These are phyloP conservation scores for Pogonus chalceus DNA, from an alignment of 1,140 invertebrate genomes.

Conservation along the genomic window DNA sequence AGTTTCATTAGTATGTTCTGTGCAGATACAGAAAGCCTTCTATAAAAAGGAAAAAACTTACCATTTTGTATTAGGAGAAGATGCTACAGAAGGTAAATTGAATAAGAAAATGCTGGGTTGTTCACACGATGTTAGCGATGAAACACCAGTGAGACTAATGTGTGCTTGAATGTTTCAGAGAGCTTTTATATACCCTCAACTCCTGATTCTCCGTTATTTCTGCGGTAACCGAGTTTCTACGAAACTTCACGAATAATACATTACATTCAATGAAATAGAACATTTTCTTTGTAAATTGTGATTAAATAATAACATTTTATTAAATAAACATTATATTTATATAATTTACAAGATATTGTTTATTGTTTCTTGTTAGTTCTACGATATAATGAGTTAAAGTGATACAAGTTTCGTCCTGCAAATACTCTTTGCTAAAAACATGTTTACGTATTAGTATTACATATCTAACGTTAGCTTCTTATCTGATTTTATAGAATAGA, in stretches of 20 bases:
- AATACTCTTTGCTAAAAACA: no score
- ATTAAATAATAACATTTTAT: not conserved
- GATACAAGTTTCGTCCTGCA: no score
- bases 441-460: no score
- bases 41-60: not conserved
- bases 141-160: not conserved
- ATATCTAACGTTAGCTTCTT: no score
- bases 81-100: not conserved
- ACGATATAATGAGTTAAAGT: no score
- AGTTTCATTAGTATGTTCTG: no score
- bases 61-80: not conserved
- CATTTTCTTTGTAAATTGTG: not conserved
- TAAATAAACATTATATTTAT: not conserved
- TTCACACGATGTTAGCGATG: conserved; percentile 2
- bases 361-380: no score
- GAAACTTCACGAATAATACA: not conserved
- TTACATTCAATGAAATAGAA: not conserved
- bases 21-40: no score
- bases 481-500: no score
- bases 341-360: not conserved
- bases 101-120: not conserved
- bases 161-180: not conserved
- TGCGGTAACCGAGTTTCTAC: no score
- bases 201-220: not conserved
- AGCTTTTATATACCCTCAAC: not conserved